Evolutionary conservation across 2,797 vertebrate genomes (phyloP).

Genomic region (Cryptoblepharus egeriae): DNA sequence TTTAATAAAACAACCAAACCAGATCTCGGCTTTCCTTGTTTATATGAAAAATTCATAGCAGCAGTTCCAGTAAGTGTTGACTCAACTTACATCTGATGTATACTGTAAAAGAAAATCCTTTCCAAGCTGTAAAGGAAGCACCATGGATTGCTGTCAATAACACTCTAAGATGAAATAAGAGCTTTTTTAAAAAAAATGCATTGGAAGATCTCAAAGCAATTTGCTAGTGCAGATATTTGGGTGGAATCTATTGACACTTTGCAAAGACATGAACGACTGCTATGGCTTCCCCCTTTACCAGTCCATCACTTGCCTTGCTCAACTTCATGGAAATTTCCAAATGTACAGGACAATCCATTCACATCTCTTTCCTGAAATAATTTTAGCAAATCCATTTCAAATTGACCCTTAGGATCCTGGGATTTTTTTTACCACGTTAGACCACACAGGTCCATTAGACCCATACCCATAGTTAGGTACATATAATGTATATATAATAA

Average conservation of each 20-base stretch:
- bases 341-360: not conserved
- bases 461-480: too few species aligned
- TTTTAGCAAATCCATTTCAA: not conserved
- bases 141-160: not conserved
- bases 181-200: not conserved
- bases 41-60: slow-evolving; percentile 69
- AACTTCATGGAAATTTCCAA: not conserved
- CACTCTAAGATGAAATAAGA: slow-evolving; percentile 13
- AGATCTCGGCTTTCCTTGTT: slow-evolving; percentile 61
- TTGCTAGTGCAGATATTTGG: slow-evolving; percentile 20
- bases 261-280: not conserved
- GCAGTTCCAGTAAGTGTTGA: slow-evolving; percentile 35
- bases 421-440: too few species aligned
- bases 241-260: slow-evolving; percentile 16
- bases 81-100: slow-evolving; percentile 8
- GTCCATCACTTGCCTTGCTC: not conserved
- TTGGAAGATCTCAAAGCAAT: slow-evolving; percentile 10
- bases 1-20: slow-evolving; percentile 71
- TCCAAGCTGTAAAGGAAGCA: slow-evolving; percentile 24
- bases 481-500: too few species aligned
- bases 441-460: too few species aligned
- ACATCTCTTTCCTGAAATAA: not conserved
- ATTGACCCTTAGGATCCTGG: not conserved
- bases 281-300: not conserved
- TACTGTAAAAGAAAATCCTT: slow-evolving; percentile 9